Evolutionary conservation across 37 sponge, comb jelly and placozoan genomes (phyloP), one percentile per base, ranked within the genome.

Genomic region (Beroe forskalii): DNA sequence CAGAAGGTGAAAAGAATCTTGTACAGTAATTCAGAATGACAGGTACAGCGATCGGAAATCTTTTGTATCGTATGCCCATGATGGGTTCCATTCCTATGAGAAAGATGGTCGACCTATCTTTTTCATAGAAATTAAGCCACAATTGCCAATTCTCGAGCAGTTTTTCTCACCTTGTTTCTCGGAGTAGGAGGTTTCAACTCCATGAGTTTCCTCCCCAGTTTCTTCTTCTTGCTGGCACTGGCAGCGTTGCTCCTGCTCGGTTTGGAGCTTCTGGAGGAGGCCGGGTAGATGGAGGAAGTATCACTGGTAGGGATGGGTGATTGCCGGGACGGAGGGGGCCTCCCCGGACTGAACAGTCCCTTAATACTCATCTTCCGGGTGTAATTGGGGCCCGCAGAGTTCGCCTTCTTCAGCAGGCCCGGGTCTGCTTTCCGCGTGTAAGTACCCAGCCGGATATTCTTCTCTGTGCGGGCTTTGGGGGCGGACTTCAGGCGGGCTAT

Each of bases 401-500:
- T 33, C 1, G 36, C 39, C 40, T 72, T 72, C 66, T 64, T 64
- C 20, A n/a, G 4, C 55, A 48, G 55, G 55, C 12, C 6, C 12
- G 55, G 6, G 55, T 48, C 55, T 22, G 66, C 4, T 27, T 64
- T 27, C 24, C 31, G 25, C 48, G 86, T 80, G 86, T 80, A 80
- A 30, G 9, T 80, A 25, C 86, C 35, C n/a, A 80, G 25, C 86
- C 31, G 1, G 43, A 80, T 80, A 12, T 42, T 80, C 40, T 80
- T 80, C 28, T 80, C 86, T 23, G 86, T 80, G 9, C 86, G 86
- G n/a, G 24, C 55, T 25, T 80, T 80, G 43, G 86, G 86, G 24
- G 86, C 86, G 2, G 86, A 80, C 55, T 80, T 80, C 40, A 80
- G 55, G 30, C 86, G 86, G 48, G 86, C 86, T 24, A 80, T 80